A percentile compares a stretch with the other conserved stretches of the same genome.
Conservation (phyloP, 2,888 invertebrate genomes). For the Seira sanloemensis region DNA sequence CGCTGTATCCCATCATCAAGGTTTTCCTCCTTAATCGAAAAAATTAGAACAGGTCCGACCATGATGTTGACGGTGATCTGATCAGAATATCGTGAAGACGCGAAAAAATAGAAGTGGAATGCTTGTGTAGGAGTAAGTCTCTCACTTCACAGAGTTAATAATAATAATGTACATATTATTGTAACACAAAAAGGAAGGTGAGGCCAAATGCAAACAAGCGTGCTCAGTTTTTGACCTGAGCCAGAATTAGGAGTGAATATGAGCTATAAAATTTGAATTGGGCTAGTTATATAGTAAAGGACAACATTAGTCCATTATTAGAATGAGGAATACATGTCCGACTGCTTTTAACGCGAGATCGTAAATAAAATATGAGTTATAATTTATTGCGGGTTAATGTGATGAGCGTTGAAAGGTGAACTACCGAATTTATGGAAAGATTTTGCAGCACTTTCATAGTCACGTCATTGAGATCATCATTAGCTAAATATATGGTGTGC, state of each 20-base stretch:
- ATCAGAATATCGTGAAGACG: no score
- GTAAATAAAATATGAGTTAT: not conserved
- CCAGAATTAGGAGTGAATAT: not conserved
- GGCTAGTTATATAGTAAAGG: not conserved
- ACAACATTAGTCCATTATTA: slow-evolving; percentile 5
- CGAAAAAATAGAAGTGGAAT: no score
- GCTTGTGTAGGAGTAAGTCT: slow-evolving; percentile 16
- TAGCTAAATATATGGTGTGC: no score
- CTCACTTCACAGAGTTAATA: slow-evolving; percentile 15
- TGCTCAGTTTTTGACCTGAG: not conserved
- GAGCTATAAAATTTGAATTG: no score
- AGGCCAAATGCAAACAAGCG: no score
- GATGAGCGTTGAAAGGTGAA: slow-evolving; percentile 23
- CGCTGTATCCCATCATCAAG: no score
- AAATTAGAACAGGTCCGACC: slow-evolving; percentile 29
- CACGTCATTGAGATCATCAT: no score
- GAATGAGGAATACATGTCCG: slow-evolving; percentile 2
- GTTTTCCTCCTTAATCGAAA: slow-evolving; percentile 16
- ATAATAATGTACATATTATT: slow-evolving; percentile 19
- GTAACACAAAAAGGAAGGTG: slow-evolving; percentile 25
- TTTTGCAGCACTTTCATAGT: no score
- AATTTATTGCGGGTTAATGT: no score
- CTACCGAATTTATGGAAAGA: slow-evolving; percentile 23
- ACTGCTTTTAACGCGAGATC: not conserved
- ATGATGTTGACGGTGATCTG: no score